These are phyloP conservation scores for Cydia fagiglandana DNA, from an alignment of 1,140 invertebrate genomes.

Conservation along the genomic window DNA sequence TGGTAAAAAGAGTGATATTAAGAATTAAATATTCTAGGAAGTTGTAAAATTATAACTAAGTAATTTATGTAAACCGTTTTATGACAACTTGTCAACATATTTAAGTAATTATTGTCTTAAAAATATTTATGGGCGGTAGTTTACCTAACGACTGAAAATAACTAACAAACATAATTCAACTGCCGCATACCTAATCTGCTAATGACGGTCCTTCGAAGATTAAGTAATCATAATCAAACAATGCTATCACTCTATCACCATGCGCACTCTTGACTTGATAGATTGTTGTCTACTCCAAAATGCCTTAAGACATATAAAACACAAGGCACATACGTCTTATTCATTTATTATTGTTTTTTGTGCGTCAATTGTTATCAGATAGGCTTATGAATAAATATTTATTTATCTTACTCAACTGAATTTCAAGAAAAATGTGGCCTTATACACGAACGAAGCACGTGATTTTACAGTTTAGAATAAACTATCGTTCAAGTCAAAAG, in stretches of 20 bases:
- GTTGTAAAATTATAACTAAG: no score
- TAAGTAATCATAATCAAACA: constrained; percentile 35
- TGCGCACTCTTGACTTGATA: neutral
- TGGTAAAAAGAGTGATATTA: no score
- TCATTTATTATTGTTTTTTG: neutral
- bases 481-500: no score
- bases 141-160: neutral
- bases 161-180: neutral
- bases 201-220: constrained; percentile 29
- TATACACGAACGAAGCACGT: neutral
- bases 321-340: neutral
- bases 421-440: neutral
- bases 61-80: no score
- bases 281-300: constrained; percentile 8
- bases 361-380: constrained; percentile 31
- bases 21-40: no score
- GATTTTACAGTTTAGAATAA: neutral
- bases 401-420: constrained; percentile 11
- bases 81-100: no score
- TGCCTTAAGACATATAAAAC: neutral
- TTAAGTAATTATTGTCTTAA: no score
- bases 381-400: constrained; percentile 32
- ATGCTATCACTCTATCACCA: constrained; percentile 32
- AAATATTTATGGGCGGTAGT: no score
- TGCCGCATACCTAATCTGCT: constrained; percentile 33